Base-by-base conservation (phyloP, 2,888 invertebrate genomes). In the Leptarthrus brevirostris region DNA sequence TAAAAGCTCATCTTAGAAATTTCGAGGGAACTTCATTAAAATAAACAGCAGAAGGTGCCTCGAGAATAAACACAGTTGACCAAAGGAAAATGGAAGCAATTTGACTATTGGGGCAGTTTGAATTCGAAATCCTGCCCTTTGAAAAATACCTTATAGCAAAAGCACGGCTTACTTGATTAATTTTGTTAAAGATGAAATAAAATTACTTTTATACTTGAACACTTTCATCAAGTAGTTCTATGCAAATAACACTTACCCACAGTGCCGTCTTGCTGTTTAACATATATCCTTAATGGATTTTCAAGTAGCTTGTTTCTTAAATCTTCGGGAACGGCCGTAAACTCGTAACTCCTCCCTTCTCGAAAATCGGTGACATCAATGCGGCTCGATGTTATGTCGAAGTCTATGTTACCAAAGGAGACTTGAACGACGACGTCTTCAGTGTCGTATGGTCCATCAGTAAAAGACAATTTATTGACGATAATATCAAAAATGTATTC, bases 311-410 rank as follows among this genome's bases (percentile, higher is more conserved):
- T 58, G 0, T 1, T 26, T 40, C 30, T 52, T 24, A 75, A 30
- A 20, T 34, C 61, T 3, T 70, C 53, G 10, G 58, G 24, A 20
- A 53, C 73, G 2, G 70, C 58, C 30, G 24, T 22, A 30, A 75
- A 73, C 10, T 70, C 61, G 8, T 36, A 56, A 52, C 75, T 75
- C 61, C 73, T 56, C 4, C 73, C 75, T 70, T 75, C 75, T 5
- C 73, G 70, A 36, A 75, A 75, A 34, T 75, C 70, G 5, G 58
- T 40, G 16, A 73, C 75, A 73, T 75, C 58, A n/a, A 73, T 66
- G 8, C 73, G 58, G 30, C 73, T 72, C 16, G 73, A 73, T 24
- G 75, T 70, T 16, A 75, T 75, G 24, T 53, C 54, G 2, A 75
- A 64, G 26, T 69, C n/a, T n/a, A 75, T 73, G 40, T 75, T 70